Conservation (phyloP, 2,797 vertebrate genomes). For the Buphagus erythrorhynchus region DNA sequence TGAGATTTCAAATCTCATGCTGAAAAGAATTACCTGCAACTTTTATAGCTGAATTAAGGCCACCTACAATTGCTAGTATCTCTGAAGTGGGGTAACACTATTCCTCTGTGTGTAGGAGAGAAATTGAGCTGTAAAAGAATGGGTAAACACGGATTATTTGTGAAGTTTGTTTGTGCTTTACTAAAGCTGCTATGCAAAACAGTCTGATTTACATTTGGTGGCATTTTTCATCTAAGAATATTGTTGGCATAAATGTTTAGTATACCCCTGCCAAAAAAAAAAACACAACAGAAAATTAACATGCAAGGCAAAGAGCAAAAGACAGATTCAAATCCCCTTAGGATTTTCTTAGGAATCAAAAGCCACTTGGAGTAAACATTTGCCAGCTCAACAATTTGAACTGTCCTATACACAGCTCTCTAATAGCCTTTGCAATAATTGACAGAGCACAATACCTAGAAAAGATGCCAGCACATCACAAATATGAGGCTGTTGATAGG, state of each 20-base stretch:
- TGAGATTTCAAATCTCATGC: not conserved
- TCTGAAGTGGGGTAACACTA: not conserved
- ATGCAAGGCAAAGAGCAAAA: slow-evolving; percentile 18
- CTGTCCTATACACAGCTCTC: not conserved
- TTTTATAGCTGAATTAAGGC: not conserved
- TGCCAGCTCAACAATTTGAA: slow-evolving; percentile 44
- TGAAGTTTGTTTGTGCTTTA: not conserved
- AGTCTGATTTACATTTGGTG: not conserved
- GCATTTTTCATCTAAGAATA: slow-evolving; percentile 17
- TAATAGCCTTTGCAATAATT: slow-evolving; percentile 36
- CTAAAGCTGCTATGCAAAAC: not conserved
- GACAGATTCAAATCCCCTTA: not conserved
- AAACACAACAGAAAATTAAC: not conserved
- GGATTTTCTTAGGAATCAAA: slow-evolving; percentile 46
- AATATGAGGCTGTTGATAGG: slow-evolving; percentile 44
- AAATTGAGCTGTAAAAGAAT: not conserved
- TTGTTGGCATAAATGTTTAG: not conserved
- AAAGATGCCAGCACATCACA: slow-evolving; percentile 48
- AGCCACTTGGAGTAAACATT: slow-evolving; percentile 55
- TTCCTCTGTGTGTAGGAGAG: not conserved
- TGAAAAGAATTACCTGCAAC: not conserved
- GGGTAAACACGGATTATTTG: not conserved
- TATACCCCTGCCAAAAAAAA: not conserved
- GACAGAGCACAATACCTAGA: slow-evolving; percentile 15
- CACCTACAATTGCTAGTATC: not conserved